A percentile compares a stretch with the other conserved stretches of the same genome.
Conservation (phyloP, 1,140 invertebrate species). For the Varroa destructor region DNA sequence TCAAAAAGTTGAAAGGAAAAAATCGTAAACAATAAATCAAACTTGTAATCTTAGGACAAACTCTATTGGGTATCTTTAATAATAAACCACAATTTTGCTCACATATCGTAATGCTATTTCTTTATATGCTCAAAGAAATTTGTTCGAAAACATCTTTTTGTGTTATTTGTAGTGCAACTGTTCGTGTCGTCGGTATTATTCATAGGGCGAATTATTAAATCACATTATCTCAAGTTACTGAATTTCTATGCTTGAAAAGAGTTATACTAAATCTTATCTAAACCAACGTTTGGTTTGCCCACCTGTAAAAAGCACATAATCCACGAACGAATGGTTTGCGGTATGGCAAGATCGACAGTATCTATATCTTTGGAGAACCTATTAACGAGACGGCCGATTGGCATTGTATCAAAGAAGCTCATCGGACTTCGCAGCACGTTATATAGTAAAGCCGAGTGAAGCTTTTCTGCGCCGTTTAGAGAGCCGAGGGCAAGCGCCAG, state of each 20-base stretch:
- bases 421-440: constrained; percentile 40
- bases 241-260: background rate
- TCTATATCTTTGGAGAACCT: constrained; percentile 46
- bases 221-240: background rate
- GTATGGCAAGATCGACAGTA: constrained; percentile 39
- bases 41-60: no score
- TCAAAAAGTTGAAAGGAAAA: no score
- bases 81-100: no score
- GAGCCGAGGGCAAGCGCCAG: constrained; percentile 34
- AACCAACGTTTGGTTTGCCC: background rate
- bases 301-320: constrained; percentile 37
- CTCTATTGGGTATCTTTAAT: no score
- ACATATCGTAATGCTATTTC: no score
- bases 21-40: no score
- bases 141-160: no score
- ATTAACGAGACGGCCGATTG: constrained; percentile 43
- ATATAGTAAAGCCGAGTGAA: constrained; percentile 37
- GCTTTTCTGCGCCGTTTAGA: constrained; percentile 32
- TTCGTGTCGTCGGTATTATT: no score
- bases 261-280: constrained; percentile 10
- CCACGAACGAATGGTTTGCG: constrained; percentile 39
- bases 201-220: no score
- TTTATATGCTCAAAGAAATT: no score
- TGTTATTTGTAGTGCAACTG: no score
- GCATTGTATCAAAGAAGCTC: constrained; percentile 43